phyloP scores from a whole-genome alignment of 2,113 vertebrate species.

The Cottus gobio region DNA sequence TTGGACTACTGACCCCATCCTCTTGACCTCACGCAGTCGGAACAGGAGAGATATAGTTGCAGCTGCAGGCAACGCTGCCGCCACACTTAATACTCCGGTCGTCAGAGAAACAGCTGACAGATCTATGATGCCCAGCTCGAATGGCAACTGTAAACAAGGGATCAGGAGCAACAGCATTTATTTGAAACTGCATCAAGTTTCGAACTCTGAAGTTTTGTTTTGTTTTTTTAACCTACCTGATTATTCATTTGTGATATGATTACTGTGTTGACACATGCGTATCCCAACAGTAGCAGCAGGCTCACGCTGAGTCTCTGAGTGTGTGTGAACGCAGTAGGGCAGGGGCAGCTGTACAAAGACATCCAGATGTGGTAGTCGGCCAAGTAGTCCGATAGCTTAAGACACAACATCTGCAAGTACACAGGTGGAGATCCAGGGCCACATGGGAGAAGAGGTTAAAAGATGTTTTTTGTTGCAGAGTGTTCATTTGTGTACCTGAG shows the following conservation, averaged over 20 bases:
- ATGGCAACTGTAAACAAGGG: slow-evolving; percentile 66
- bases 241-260: slow-evolving; percentile 66
- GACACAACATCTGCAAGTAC: slow-evolving; percentile 77
- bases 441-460: neutral
- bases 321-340: slow-evolving; percentile 69
- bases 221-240: slow-evolving; percentile 69
- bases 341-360: slow-evolving; percentile 79
- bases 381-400: slow-evolving; percentile 80
- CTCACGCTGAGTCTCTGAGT: slow-evolving; percentile 80
- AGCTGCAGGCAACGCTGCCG: slow-evolving; percentile 75
- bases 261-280: slow-evolving; percentile 72
- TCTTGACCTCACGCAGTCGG: slow-evolving; percentile 73
- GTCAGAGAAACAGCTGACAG: slow-evolving; percentile 70
- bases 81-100: slow-evolving; percentile 71
- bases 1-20: neutral
- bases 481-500: neutral
- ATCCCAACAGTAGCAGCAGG: slow-evolving; percentile 77
- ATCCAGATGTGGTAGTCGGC: slow-evolving; percentile 85
- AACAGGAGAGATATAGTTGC: slow-evolving; percentile 83
- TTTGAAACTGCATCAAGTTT: neutral
- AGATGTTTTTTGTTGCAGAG: too few relatives aligned
- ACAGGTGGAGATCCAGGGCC: neutral
- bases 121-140: slow-evolving; percentile 61
- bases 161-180: neutral
- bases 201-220: neutral